Evolutionary conservation across 1,140 invertebrate species (phyloP).

Genomic region (Trachelipus rathkii): DNA sequence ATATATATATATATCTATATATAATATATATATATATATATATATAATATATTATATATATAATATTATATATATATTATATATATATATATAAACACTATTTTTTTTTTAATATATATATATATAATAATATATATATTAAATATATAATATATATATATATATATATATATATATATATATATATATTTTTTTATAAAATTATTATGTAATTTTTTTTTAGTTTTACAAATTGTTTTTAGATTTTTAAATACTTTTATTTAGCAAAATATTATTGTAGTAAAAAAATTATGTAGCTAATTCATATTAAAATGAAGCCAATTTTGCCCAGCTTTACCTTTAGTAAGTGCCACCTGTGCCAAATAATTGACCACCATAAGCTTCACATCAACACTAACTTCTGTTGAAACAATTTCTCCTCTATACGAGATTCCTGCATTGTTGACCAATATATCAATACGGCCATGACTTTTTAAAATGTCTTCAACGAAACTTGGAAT

Average conservation of each 20-base stretch:
- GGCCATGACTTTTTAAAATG: constrained; percentile 61
- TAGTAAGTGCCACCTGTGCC: constrained; percentile 81
- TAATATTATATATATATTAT: too few species aligned
- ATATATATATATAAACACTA: too few species aligned
- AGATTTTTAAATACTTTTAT: neutral
- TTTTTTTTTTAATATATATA: too few species aligned
- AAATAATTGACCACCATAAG: constrained; percentile 94
- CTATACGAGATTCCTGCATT: constrained; percentile 75
- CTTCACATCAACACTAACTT: constrained; percentile 77
- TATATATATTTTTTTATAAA: too few species aligned
- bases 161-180: too few species aligned
- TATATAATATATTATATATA: too few species aligned
- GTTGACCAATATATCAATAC: constrained; percentile 85
- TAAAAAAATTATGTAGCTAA: neutral
- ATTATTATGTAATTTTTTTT: constrained; percentile 17
- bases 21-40: too few species aligned
- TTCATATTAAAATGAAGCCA: constrained; percentile 23
- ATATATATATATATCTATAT: too few species aligned
- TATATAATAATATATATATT: too few species aligned
- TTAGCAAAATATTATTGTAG: neutral
- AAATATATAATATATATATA: too few species aligned
- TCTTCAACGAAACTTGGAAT: constrained; percentile 62
- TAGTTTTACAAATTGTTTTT: constrained; percentile 1
- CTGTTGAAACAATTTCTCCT: constrained; percentile 69
- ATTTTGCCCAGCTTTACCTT: constrained; percentile 62